These are phyloP conservation scores for Pseudochromis fuscus DNA, from an alignment of 2,797 vertebrate genomes.

Conservation along the genomic window DNA sequence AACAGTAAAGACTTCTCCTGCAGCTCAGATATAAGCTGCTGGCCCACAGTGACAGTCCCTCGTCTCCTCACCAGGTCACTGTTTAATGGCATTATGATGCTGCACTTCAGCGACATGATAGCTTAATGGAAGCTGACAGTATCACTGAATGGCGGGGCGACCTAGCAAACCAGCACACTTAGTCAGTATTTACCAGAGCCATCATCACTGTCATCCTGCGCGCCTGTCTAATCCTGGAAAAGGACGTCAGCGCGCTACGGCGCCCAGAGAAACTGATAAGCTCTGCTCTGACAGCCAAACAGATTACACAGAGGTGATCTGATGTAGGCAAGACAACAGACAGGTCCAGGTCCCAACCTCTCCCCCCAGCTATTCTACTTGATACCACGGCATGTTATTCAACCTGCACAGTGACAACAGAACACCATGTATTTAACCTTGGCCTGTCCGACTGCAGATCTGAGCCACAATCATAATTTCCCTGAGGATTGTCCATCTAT, in stretches of 20 bases:
- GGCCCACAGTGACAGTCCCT: constrained; percentile 37
- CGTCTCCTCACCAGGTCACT: constrained; percentile 52
- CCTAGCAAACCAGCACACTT: constrained; percentile 48
- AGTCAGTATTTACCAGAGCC: constrained; percentile 35
- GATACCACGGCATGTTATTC: neutral
- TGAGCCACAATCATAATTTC: constrained; percentile 11
- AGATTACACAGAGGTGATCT: constrained; percentile 50
- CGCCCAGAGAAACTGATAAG: constrained; percentile 45
- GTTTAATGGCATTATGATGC: constrained; percentile 71
- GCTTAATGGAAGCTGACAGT: constrained; percentile 53
- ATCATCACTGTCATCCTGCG: constrained; percentile 15
- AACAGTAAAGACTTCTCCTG: neutral
- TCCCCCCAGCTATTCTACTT: too few species aligned
- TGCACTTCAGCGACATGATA: constrained; percentile 23
- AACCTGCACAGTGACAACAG: too few species aligned
- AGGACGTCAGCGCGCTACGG: constrained; percentile 48
- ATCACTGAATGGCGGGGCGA: constrained; percentile 28
- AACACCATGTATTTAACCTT: neutral
- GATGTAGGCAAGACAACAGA: neutral
- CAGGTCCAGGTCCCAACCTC: neutral
- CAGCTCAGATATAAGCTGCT: constrained; percentile 6
- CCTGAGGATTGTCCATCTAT: neutral
- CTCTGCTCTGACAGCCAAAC: constrained; percentile 36
- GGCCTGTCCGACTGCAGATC: neutral
- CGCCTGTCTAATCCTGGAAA: constrained; percentile 60